phyloP scores from a whole-genome alignment of 2,113 vertebrate genomes.

The Patagioenas fasciata region DNA sequence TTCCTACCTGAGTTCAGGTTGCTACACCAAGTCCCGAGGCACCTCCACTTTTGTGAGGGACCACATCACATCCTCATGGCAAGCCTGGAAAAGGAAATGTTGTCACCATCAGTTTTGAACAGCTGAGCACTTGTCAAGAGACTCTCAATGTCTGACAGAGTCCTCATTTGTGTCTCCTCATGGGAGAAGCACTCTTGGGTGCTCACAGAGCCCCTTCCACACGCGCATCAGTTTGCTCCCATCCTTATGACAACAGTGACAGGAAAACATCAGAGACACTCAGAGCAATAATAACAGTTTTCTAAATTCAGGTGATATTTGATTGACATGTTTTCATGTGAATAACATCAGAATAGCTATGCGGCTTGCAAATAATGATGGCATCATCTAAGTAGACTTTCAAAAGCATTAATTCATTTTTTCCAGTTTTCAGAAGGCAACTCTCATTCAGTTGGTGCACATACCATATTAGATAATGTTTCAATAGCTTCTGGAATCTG shows the following conservation, averaged over 20 bases:
- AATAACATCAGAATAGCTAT: not conserved
- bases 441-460: not conserved
- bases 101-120: fast-evolving
- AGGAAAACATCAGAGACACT: not conserved
- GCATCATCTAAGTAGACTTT: not conserved
- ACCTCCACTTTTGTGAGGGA: not conserved
- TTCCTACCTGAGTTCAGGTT: not conserved
- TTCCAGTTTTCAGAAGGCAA: not conserved
- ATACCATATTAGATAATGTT: not conserved
- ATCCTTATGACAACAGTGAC: not conserved
- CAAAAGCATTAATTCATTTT: not conserved
- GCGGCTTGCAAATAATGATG: not conserved
- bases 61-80: fast-evolving
- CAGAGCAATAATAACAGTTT: not conserved
- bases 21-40: not conserved
- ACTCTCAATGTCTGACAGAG: not conserved
- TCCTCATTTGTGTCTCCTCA: fast-evolving
- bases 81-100: not conserved
- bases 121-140: not conserved
- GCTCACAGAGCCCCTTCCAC: not conserved
- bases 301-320: not conserved
- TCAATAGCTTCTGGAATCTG: not conserved
- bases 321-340: not conserved
- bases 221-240: not conserved
- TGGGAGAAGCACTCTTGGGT: not conserved